These are phyloP conservation scores for Cephalopterus ornatus DNA, from an alignment of 2,113 vertebrate genomes.

Conservation along the genomic window DNA sequence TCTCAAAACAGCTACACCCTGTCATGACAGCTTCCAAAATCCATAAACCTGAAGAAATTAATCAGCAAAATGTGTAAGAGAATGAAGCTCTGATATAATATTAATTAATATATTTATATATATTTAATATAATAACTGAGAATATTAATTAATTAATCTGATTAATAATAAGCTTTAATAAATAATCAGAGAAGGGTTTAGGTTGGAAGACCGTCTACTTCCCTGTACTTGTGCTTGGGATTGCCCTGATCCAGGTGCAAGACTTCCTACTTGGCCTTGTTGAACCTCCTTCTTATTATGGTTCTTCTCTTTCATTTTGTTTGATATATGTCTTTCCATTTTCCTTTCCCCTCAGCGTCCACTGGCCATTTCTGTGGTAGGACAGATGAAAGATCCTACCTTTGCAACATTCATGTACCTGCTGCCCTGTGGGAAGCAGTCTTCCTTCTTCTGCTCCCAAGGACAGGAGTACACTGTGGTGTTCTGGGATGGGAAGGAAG, in stretches of 20 bases:
- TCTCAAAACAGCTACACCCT: neutral
- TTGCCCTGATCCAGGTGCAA: neutral
- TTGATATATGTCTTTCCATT: neutral
- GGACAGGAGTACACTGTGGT: constrained; percentile 86
- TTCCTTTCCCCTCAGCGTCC: constrained; percentile 80
- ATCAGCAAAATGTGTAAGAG: neutral
- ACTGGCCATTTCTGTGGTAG: constrained; percentile 80
- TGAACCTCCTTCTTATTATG: neutral
- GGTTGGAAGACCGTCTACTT: neutral
- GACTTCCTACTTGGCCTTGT: neutral
- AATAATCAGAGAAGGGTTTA: neutral
- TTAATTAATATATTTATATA: too few relatives aligned
- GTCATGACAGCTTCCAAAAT: neutral
- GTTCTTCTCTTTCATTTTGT: neutral
- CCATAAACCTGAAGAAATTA: neutral
- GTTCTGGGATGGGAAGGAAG: constrained; percentile 89
- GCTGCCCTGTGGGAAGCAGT: constrained; percentile 83
- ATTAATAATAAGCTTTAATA: neutral
- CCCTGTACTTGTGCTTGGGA: neutral
- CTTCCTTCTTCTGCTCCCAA: constrained; percentile 86
- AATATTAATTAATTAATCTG: too few relatives aligned
- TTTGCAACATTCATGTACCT: constrained; percentile 89
- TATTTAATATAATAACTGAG: too few relatives aligned
- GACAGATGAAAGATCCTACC: constrained; percentile 91
- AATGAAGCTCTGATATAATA: too few relatives aligned